Evolutionary conservation across 1,140 invertebrate species (phyloP).

Genomic region (Nebria ingens): DNA sequence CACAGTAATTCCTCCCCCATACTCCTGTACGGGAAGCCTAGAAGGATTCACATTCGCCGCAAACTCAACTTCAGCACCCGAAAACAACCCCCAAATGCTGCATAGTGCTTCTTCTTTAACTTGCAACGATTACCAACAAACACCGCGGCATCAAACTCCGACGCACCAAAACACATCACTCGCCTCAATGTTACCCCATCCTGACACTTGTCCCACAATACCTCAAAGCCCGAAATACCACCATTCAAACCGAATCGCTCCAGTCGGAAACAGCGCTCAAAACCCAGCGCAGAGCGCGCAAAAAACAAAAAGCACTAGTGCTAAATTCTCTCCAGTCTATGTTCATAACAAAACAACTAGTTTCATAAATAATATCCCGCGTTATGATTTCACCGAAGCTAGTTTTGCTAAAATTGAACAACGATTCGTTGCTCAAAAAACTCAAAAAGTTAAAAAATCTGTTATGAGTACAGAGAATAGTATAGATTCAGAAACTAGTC

Average conservation of each 20-base stretch:
- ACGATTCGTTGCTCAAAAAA: background rate
- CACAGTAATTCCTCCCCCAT: conserved; percentile 66
- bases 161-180: conserved; percentile 12
- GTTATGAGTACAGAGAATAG: conserved; percentile 16
- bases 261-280: conserved; percentile 13
- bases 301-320: background rate
- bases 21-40: conserved; percentile 64
- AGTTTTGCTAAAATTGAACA: background rate
- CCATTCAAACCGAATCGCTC: background rate
- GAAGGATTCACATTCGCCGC: conserved; percentile 42
- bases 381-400: background rate
- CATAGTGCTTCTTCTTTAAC: conserved; percentile 19
- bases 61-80: conserved; percentile 26
- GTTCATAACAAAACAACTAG: conserved; percentile 9
- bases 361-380: conserved; percentile 1
- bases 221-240: conserved; percentile 7
- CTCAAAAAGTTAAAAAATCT: background rate
- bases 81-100: conserved; percentile 17
- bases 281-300: background rate
- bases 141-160: background rate
- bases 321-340: background rate
- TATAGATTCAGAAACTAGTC: conserved; percentile 25
- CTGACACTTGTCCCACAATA: conserved; percentile 14
- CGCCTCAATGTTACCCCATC: conserved; percentile 11
- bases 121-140: conserved; percentile 20